Evolutionary conservation across 37 sponge, comb jelly and placozoan genomes (phyloP), one percentile per base, ranked within the genome.

Genomic region (Tethya wilhelma): DNA sequence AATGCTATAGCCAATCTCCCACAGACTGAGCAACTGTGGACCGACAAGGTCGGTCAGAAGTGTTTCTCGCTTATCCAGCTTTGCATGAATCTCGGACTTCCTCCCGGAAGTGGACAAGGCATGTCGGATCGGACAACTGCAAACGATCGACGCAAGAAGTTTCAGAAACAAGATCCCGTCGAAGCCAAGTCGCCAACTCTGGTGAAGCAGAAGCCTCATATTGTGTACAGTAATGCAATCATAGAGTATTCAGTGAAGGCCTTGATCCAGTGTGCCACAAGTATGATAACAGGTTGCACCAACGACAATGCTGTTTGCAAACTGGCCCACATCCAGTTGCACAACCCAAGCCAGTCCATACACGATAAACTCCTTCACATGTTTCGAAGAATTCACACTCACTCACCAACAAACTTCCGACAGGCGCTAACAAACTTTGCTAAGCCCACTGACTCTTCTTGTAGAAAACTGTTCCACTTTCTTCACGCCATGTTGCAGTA

Each of bases 31-130:
- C 56, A 38, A 2, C 26, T 87, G 14, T 87, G 88, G 88, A 80
- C 59, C 22, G 68, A 67, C 14, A 31, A 74, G 29, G 40, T 80
- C 0, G 60, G 88, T 37, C 56, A 53, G 43, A 87, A 87, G 59
- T 80, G 80, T 39, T 87, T 87, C 70, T 56, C 71, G 19, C 64
- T 91, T 8, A 81, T 91, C 34, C 86, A 86, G 83, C 60, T 69
- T 28, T 91, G 91, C 71, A 64, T 91, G 73, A 79, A 91, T 43
- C 60, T 86, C 63, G 86, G 86, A 4, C 39, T 85, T 26, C 65
- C 64, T 0, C 38, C 11, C 26, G 5, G 17, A 2, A 4, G 29
- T 5, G 25, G 30, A 6, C 19, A 25, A 20, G 2, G 12, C 11
- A 45, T 44, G 30, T 6, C 20, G 29, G 33, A 42, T 43, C 14